These are phyloP conservation scores for Caenorhabditis wallacei DNA, from an alignment of 2,888 invertebrate species.

Conservation along the genomic window DNA sequence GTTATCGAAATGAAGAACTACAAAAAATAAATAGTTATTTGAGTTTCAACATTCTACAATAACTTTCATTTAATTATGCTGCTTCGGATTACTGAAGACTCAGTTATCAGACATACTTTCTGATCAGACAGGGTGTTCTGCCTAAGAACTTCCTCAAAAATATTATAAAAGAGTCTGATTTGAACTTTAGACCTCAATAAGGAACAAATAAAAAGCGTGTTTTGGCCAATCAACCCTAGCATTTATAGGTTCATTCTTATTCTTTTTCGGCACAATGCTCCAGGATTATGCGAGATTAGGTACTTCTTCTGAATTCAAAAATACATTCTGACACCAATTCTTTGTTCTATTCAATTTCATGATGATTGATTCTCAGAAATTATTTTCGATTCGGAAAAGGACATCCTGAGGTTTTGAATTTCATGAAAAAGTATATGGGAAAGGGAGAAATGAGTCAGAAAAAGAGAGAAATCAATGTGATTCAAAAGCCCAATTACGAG, in stretches of 20 bases:
- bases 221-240: not conserved
- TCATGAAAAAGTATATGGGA: constrained; percentile 33
- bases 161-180: too few species aligned
- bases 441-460: constrained; percentile 33
- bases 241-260: not conserved
- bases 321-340: not conserved
- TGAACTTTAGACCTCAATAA: not conserved
- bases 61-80: too few species aligned
- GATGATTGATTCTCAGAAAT: constrained; percentile 13
- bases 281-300: not conserved
- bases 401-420: not conserved
- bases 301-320: not conserved
- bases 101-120: too few species aligned
- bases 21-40: too few species aligned
- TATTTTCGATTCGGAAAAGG: not conserved
- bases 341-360: not conserved
- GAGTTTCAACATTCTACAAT: too few species aligned
- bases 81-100: too few species aligned
- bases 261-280: not conserved
- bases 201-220: not conserved
- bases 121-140: too few species aligned
- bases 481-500: constrained; percentile 33
- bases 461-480: not conserved
- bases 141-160: too few species aligned
- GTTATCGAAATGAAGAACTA: too few species aligned